phyloP scores from a whole-genome alignment of 2,888 invertebrate genomes.

The Drosophila siamana region DNA sequence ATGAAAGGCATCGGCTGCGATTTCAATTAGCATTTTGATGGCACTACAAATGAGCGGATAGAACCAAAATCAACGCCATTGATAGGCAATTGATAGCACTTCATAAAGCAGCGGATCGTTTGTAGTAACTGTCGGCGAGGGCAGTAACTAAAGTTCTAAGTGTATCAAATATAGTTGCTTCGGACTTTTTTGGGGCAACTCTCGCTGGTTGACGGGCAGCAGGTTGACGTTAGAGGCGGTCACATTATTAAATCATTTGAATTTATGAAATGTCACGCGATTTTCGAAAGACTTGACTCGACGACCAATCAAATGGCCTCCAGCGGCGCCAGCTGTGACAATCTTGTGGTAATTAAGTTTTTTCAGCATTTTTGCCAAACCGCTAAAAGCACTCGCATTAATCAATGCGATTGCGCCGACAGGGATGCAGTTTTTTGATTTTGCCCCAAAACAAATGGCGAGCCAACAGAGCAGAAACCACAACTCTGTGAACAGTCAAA shows the following conservation, averaged over 20 bases:
- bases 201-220: conserved; percentile 12
- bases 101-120: conserved; percentile 76
- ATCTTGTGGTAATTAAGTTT: conserved; percentile 73
- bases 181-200: background rate
- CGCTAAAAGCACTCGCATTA: conserved; percentile 54
- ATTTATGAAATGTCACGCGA: conserved; percentile 73
- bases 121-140: conserved; percentile 35
- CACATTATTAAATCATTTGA: conserved; percentile 67
- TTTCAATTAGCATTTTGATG: conserved; percentile 82
- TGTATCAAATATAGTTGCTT: background rate
- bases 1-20: conserved; percentile 64
- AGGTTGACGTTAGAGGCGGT: conserved; percentile 35
- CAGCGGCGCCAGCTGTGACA: conserved; percentile 76
- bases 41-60: conserved; percentile 71
- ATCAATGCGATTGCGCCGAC: conserved; percentile 64
- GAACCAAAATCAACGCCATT: conserved; percentile 65
- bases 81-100: conserved; percentile 77
- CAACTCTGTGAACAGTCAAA: conserved; percentile 25
- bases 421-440: conserved; percentile 63
- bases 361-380: conserved; percentile 42
- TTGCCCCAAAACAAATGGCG: conserved; percentile 45
- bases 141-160: background rate
- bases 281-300: conserved; percentile 67
- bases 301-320: conserved; percentile 57
- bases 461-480: conserved; percentile 32